phyloP scores from a whole-genome alignment of 2,888 invertebrate genomes.

The Scelioninae gen. 2 region DNA sequence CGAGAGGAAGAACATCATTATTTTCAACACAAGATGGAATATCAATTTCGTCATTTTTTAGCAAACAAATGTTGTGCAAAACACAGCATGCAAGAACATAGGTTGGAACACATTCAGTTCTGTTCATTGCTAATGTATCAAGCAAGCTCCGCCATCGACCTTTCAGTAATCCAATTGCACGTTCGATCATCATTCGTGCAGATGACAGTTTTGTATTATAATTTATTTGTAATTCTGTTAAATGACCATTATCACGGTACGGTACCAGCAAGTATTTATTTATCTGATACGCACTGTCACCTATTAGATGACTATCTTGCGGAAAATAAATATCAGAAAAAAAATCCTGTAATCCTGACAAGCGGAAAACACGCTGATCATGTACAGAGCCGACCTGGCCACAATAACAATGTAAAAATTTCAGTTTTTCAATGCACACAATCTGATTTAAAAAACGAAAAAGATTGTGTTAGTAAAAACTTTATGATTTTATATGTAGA shows the following conservation, averaged over 20 bases:
- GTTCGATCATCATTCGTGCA: constrained; percentile 39
- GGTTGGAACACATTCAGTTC: neutral
- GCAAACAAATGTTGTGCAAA: neutral
- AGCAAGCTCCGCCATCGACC: neutral
- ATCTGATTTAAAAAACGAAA: too few relatives aligned
- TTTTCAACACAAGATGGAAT: neutral
- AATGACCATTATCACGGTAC: constrained; percentile 48
- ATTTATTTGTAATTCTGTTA: constrained; percentile 30
- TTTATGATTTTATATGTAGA: too few relatives aligned
- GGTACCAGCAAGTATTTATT: constrained; percentile 52
- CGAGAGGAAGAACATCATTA: neutral
- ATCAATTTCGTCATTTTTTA: neutral
- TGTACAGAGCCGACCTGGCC: constrained; percentile 49
- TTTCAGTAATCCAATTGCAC: constrained; percentile 16
- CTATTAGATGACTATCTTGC: constrained; percentile 41
- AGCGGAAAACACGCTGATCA: constrained; percentile 44
- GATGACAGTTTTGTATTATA: constrained; percentile 41
- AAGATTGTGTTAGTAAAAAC: too few relatives aligned
- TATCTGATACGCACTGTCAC: constrained; percentile 47
- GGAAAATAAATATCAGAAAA: constrained; percentile 29
- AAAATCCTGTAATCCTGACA: constrained; percentile 38
- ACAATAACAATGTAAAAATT: constrained; percentile 45
- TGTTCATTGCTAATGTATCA: neutral
- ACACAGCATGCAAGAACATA: neutral
- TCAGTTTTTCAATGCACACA: constrained; percentile 36